Conservation (phyloP, 2,797 vertebrate species). For the Sebastolobus alascanus region DNA sequence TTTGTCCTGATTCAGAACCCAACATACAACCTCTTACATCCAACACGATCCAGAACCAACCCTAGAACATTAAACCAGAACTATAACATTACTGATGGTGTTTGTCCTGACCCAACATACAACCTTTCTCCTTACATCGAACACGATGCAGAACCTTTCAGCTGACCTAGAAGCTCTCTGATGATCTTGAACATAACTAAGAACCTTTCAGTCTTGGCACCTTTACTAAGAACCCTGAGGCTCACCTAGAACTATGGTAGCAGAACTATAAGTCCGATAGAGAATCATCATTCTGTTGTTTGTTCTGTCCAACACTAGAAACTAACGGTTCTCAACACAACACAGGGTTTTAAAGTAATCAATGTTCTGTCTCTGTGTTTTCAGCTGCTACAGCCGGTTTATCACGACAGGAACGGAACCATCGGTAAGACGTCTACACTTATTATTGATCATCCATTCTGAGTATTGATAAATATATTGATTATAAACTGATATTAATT, state of each 20-base stretch:
- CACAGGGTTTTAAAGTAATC: not conserved
- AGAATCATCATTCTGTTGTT: not conserved
- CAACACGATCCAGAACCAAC: too few relatives aligned
- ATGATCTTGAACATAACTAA: too few relatives aligned
- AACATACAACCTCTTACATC: too few relatives aligned
- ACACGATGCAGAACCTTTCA: not conserved
- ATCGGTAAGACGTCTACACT: constrained; percentile 73
- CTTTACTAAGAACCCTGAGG: not conserved
- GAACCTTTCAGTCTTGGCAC: too few relatives aligned
- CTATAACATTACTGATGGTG: not conserved
- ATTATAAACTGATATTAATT: not conserved
- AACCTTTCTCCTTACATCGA: not conserved
- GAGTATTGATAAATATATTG: not conserved
- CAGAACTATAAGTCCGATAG: not conserved
- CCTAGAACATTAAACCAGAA: not conserved
- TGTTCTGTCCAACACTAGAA: not conserved
- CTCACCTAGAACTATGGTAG: not conserved
- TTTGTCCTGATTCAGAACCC: not conserved
- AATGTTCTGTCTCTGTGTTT: constrained; percentile 44
- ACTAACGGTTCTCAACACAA: not conserved
- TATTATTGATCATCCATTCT: too few relatives aligned
- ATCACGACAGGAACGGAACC: constrained; percentile 82
- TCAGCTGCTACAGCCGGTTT: constrained; percentile 89
- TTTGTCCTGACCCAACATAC: not conserved
- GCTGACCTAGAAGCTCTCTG: too few relatives aligned